Percentiles rank a stretch among this genome's conserved stretches.
These are phyloP conservation scores for Oceanites oceanicus DNA, from an alignment of 2,113 vertebrate genomes.

Conservation along the genomic window DNA sequence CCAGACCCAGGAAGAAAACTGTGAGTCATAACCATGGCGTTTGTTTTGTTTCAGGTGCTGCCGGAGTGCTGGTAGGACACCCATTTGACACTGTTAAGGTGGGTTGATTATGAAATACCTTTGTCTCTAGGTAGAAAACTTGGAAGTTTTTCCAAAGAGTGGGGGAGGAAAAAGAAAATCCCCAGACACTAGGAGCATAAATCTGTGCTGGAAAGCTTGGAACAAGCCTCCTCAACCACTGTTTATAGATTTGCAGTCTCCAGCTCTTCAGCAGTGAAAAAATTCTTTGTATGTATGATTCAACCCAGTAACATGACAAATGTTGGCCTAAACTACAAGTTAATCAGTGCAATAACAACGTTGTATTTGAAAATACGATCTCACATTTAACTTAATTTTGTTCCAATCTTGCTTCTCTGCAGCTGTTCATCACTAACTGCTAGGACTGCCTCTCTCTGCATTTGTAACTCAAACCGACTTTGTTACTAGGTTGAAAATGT, in stretches of 20 bases:
- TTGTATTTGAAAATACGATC: neutral
- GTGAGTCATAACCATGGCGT: neutral
- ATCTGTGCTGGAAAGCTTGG: neutral
- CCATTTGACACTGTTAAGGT: constrained; percentile 99
- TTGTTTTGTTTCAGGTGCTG: constrained; percentile 82
- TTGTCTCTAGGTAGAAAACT: neutral
- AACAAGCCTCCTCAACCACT: neutral
- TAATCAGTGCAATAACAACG: neutral
- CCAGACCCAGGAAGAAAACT: neutral
- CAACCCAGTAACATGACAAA: neutral
- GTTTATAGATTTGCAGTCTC: neutral
- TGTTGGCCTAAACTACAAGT: neutral
- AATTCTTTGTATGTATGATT: neutral
- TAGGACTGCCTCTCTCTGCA: neutral
- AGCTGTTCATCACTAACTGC: neutral
- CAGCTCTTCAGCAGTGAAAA: neutral
- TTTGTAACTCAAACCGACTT: neutral
- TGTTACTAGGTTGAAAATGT: neutral
- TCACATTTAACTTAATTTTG: neutral
- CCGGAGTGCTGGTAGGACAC: constrained; percentile 95
- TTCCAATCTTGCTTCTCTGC: neutral
- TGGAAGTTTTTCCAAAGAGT: neutral
- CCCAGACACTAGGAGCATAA: neutral
- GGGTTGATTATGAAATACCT: constrained; percentile 50
- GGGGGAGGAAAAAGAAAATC: neutral